These are phyloP conservation scores for Tinea trinotella DNA, from an alignment of 2,888 invertebrate genomes.

Conservation along the genomic window DNA sequence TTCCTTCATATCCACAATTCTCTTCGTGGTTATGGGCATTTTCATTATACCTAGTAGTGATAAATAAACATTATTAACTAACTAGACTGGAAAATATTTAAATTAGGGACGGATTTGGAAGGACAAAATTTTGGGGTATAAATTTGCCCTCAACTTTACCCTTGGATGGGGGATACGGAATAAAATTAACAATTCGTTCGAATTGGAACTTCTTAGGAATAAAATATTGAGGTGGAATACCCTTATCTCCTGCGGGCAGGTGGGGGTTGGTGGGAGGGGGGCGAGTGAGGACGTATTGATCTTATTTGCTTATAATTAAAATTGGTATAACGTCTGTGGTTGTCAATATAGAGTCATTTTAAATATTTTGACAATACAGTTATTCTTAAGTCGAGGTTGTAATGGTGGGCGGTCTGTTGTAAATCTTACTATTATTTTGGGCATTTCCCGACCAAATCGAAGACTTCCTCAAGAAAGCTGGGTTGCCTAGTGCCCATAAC, in stretches of 20 bases:
- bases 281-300: background rate
- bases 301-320: conserved; percentile 8
- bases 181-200: conserved; percentile 52
- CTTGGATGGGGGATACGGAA: conserved; percentile 28
- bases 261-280: background rate
- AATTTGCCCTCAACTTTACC: background rate
- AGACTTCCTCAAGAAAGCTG: too few species aligned
- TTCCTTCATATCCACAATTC: too few species aligned
- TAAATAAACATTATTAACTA: too few species aligned
- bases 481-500: too few species aligned
- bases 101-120: background rate
- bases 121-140: background rate
- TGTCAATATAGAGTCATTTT: too few species aligned
- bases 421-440: too few species aligned
- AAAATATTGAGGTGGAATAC: conserved; percentile 21
- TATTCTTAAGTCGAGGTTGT: too few species aligned
- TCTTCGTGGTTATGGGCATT: too few species aligned
- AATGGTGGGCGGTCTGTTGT: too few species aligned
- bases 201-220: conserved; percentile 32
- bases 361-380: too few species aligned
- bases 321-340: background rate
- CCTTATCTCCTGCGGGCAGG: conserved; percentile 20
- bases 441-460: too few species aligned
- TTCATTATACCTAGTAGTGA: too few species aligned
- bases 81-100: background rate